Conservation (phyloP, 2,113 vertebrate species). For the Myiopsitta monachus region DNA sequence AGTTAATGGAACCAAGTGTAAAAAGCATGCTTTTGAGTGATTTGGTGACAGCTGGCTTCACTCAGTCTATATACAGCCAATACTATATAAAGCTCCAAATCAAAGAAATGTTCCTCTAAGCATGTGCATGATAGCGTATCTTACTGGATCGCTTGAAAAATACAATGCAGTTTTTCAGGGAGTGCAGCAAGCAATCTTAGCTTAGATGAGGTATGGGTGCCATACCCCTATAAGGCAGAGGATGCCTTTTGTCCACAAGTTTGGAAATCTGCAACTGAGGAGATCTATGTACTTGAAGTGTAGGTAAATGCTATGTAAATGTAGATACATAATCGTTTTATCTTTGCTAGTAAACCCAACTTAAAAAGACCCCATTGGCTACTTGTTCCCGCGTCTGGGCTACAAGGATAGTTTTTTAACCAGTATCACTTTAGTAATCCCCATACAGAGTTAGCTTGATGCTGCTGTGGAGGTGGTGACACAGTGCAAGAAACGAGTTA, state of each 20-base stretch:
- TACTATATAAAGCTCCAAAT: not conserved
- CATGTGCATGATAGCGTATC: not conserved
- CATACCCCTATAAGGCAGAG: not conserved
- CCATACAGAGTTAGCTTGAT: not conserved
- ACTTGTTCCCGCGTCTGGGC: not conserved
- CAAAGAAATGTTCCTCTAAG: not conserved
- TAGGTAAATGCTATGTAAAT: not conserved
- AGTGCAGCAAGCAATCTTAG: not conserved
- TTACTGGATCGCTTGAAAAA: not conserved
- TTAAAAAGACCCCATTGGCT: not conserved
- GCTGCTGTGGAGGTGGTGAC: not conserved
- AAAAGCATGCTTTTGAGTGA: not conserved
- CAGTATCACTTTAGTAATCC: not conserved
- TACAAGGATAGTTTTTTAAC: not conserved
- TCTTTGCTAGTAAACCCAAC: not conserved
- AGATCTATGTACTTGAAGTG: not conserved
- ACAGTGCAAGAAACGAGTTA: accelerated
- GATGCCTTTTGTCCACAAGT: not conserved
- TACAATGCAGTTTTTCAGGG: not conserved
- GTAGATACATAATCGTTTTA: not conserved
- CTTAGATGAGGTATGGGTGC: not conserved
- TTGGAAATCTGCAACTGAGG: not conserved
- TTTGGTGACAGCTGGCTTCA: not conserved
- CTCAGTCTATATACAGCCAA: not conserved
- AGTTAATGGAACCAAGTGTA: not conserved